Conservation (phyloP, 2,888 invertebrate species). For the Pterostichus niger region DNA sequence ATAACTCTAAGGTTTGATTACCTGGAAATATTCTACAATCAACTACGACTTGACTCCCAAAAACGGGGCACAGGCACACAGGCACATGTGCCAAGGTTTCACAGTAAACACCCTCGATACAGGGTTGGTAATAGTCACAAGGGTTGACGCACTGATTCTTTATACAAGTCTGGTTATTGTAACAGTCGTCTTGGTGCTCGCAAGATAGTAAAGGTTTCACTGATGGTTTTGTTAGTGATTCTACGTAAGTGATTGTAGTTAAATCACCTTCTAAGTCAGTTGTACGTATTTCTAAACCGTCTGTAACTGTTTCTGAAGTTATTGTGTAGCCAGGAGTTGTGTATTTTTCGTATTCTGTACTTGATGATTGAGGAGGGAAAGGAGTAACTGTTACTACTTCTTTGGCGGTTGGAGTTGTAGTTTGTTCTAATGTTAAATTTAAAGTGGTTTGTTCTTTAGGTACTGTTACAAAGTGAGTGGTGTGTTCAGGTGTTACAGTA, state of each 20-base stretch:
- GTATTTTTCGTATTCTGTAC: background rate
- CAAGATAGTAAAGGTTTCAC: conserved; percentile 38
- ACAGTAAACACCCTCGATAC: conserved; percentile 77
- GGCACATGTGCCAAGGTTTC: conserved; percentile 79
- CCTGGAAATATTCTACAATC: conserved; percentile 82
- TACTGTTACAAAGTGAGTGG: conserved; percentile 31
- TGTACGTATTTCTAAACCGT: conserved; percentile 61
- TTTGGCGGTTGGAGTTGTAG: too few species aligned
- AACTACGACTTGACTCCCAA: conserved; percentile 74
- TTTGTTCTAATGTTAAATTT: conserved; percentile 2
- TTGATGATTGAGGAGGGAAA: too few species aligned
- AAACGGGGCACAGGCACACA: conserved; percentile 80
- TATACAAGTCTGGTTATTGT: conserved; percentile 77
- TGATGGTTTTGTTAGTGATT: conserved; percentile 55
- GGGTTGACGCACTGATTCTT: conserved; percentile 78
- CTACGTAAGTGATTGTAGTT: conserved; percentile 57
- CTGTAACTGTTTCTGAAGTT: conserved; percentile 64
- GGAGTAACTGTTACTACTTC: too few species aligned
- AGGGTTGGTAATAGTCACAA: conserved; percentile 78
- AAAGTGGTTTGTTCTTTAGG: conserved; percentile 34
- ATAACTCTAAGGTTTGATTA: conserved; percentile 75
- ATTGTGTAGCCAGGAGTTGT: conserved; percentile 59
- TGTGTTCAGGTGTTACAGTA: conserved; percentile 17
- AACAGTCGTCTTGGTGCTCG: conserved; percentile 74
- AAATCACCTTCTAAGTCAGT: conserved; percentile 63